A percentile compares a stretch with the other conserved stretches of the same genome.
phyloP scores from a whole-genome alignment of 1,140 invertebrate genomes.

The Micrasema minimum region DNA sequence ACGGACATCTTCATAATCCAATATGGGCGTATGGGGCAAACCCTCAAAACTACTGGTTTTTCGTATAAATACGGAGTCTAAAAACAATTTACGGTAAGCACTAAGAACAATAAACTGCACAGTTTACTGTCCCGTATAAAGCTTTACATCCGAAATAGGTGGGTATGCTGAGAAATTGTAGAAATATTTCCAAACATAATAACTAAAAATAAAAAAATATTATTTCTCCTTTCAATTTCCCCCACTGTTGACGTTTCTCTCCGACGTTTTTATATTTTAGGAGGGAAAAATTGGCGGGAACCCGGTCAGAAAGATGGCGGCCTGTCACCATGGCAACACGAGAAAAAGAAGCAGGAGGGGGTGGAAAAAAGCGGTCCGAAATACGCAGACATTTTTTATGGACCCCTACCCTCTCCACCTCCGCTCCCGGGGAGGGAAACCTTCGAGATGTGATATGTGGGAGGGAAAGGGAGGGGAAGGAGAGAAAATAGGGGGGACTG shows the following conservation, averaged over 20 bases:
- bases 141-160: too few species aligned
- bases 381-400: constrained; percentile 50
- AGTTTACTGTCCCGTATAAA: too few species aligned
- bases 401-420: background rate
- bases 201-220: too few species aligned
- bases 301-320: constrained; percentile 36
- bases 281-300: constrained; percentile 39
- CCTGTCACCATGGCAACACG: constrained; percentile 39
- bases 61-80: too few species aligned
- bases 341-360: constrained; percentile 40
- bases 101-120: too few species aligned
- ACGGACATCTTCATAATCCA: too few species aligned
- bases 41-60: too few species aligned
- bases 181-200: background rate
- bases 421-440: background rate
- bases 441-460: background rate
- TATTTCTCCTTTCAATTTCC: too few species aligned
- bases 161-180: background rate
- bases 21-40: too few species aligned
- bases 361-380: constrained; percentile 44
- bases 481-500: background rate
- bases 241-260: constrained; percentile 21
- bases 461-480: background rate
- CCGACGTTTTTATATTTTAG: constrained; percentile 38
- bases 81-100: too few species aligned